Conservation (phyloP, 2,888 invertebrate species). For the Drosophila affinis region DNA sequence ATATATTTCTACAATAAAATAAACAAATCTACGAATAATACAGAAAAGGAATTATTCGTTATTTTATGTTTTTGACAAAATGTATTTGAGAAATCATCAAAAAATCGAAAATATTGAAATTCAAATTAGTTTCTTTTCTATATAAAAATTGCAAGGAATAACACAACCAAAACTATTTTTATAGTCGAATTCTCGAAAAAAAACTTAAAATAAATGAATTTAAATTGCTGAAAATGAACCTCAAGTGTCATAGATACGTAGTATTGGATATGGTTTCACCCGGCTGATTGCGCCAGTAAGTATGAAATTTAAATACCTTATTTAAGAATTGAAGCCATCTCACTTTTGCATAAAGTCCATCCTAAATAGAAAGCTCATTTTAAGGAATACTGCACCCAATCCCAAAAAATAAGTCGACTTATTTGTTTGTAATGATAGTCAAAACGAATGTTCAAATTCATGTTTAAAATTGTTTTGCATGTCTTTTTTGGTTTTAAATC, state of each 20-base stretch:
- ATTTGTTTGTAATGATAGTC: no score
- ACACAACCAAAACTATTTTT: conserved; percentile 19
- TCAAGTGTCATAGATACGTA: conserved; percentile 29
- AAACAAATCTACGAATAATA: neutral
- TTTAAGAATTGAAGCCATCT: no score
- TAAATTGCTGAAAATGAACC: conserved; percentile 30
- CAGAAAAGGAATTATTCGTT: neutral
- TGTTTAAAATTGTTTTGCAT: neutral
- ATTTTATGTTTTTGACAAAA: neutral
- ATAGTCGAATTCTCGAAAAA: conserved; percentile 38
- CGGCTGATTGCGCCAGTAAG: conserved; percentile 54
- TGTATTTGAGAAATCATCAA: neutral
- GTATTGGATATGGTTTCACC: conserved; percentile 33
- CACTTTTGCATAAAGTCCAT: no score
- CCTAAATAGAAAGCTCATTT: no score
- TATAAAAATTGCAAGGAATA: neutral
- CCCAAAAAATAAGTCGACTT: conserved; percentile 5
- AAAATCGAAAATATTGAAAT: neutral
- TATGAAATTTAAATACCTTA: no score
- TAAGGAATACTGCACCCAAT: no score
- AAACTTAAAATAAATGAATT: conserved; percentile 41
- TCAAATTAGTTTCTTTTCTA: no score
- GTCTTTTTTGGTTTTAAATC: neutral
- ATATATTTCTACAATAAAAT: conserved; percentile 1
- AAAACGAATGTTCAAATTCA: no score